Evolutionary conservation across 2,113 vertebrate genomes (phyloP), one percentile per base, ranked within the genome.

Genomic region (Oreochromis aureus): DNA sequence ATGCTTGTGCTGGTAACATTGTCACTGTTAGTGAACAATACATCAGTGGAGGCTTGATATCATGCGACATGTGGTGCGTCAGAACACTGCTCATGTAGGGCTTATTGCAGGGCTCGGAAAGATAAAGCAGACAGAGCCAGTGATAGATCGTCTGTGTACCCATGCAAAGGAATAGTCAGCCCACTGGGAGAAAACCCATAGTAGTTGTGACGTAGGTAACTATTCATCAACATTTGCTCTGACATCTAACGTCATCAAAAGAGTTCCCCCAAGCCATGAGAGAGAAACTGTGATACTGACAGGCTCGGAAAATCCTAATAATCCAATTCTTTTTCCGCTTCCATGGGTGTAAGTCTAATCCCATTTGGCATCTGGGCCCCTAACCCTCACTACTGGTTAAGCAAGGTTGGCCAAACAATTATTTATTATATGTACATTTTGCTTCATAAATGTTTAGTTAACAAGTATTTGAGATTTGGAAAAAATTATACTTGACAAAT

Each of bases 31-130:
- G 30, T 80, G 22, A 4, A 80, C 22, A 80, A 56, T 13, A 80
- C 53, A 91, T 39, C 82, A 41, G 79, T 15, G 53, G 84, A 90
- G 32, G 80, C 30, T 66, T 92, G 85, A 92, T 90, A 51, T 84
- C 80, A 83, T 87, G 82, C 79, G 91, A 87, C 87, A 80, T 82
- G 80, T 92, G 83, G 87, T 93, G 91, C 91, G 91, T 93, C 89
- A 93, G 69, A 79, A 56, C 66, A 18, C 76, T 22, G 56, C 76
- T 86, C 86, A 86, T 82, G 88, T 58, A 78, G 87, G 51, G 85
- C 48, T 87, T 78, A 66, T 71, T 61, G 34, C 73, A 76, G 85
- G 48, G 18, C 55, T 56, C 8, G 10, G 18, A 1, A 34, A 54
- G 54, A 87, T 44, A 80, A 41, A 18, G 30, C 22, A 71, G 39